Percentiles rank a stretch among this genome's conserved stretches.
Conservation (phyloP, 2,888 invertebrate species). For the Sphinx pinastri region DNA sequence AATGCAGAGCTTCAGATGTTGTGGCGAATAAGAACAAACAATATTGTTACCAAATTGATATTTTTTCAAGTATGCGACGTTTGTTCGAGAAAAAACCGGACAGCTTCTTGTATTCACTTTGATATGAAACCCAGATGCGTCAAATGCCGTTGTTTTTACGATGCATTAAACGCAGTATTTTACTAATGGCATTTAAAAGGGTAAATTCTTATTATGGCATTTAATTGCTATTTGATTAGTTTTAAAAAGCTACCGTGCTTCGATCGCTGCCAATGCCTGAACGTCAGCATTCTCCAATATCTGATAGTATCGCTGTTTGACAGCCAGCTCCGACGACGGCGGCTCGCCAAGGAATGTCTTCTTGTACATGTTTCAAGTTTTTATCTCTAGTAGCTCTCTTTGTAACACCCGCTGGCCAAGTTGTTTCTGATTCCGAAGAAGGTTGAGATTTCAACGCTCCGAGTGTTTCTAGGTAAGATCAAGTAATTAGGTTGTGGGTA, state of each 20-base stretch:
- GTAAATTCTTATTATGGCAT: constrained; percentile 31
- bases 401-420: background rate
- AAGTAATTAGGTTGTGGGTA: no score
- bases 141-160: constrained; percentile 23
- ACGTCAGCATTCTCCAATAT: constrained; percentile 38
- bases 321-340: constrained; percentile 48
- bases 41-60: background rate
- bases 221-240: constrained; percentile 38
- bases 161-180: constrained; percentile 29
- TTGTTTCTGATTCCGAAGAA: background rate
- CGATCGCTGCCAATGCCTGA: constrained; percentile 34
- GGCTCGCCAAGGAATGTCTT: constrained; percentile 52
- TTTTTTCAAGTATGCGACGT: background rate
- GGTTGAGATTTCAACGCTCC: background rate
- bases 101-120: constrained; percentile 7
- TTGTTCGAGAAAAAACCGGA: background rate
- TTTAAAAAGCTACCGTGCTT: constrained; percentile 40
- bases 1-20: background rate
- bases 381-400: constrained; percentile 32
- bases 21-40: constrained; percentile 5
- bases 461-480: background rate
- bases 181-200: constrained; percentile 29
- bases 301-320: constrained; percentile 63
- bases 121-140: constrained; percentile 15
- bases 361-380: constrained; percentile 44